phyloP scores from a whole-genome alignment of 2,888 invertebrate species.

The Temnothorax unifasciatus region DNA sequence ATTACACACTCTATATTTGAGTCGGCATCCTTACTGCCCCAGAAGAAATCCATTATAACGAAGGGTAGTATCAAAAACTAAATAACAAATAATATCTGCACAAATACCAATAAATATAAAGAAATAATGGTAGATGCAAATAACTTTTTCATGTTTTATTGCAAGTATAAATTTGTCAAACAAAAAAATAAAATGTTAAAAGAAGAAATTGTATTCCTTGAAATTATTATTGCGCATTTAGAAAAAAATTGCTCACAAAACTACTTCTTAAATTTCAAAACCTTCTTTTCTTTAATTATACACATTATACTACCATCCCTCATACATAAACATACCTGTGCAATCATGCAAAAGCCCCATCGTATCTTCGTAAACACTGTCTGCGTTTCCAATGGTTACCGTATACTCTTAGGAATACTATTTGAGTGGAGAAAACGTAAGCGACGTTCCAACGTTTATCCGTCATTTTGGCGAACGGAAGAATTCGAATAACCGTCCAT shows the following conservation, averaged over 20 bases:
- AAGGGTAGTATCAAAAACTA: not conserved
- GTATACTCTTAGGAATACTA: not conserved
- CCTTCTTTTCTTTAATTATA: not conserved
- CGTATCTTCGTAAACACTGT: conserved; percentile 19
- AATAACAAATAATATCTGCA: conserved; percentile 4
- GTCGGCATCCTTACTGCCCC: not conserved
- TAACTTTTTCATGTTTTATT: not conserved
- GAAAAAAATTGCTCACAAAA: not conserved
- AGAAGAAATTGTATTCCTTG: not conserved
- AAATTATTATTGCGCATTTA: not conserved
- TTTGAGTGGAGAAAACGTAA: conserved; percentile 36
- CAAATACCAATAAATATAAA: not conserved
- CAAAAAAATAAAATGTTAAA: not conserved
- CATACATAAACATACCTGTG: not conserved
- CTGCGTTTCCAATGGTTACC: conserved; percentile 51
- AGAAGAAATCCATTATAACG: not conserved
- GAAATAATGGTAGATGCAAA: not conserved
- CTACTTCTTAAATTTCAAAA: not conserved
- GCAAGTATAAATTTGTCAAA: not conserved
- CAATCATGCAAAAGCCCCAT: not conserved
- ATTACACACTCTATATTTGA: not conserved
- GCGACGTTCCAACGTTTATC: conserved; percentile 44
- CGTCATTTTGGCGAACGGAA: conserved; percentile 22
- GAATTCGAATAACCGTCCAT: not conserved
- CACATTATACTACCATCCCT: not conserved